Evolutionary conservation across 2,888 invertebrate genomes (phyloP), one percentile per base, ranked within the genome.

Genomic region (Kuschelorhynchus macadamiae): DNA sequence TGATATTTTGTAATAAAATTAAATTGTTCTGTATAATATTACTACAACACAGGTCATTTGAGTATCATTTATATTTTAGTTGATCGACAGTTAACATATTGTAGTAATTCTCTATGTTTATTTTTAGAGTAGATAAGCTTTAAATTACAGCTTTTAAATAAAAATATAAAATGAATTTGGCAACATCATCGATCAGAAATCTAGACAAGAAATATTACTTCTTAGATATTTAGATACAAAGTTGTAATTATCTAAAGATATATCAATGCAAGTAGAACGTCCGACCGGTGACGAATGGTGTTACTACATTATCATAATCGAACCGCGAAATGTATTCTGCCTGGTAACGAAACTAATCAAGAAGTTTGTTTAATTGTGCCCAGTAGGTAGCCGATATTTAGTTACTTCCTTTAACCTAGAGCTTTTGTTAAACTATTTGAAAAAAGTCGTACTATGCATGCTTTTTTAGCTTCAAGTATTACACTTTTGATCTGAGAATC

Each of bases 331-430:
- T 36, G 11, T 42, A 42, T 11, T 16, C n/a, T 16, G 42, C 42
- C n/a, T 17, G 42, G 42, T 42, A 42, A 42, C 42, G 42, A 42
- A 42, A 42, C 42, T 16, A 42, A 42, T 42, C 17, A 42, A 42
- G 42, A 42, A 42, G 42, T 42, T 42, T 42, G 42, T 42, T 42
- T 17, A 42, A 42, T 42, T 42, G 17, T 42, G 16, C 42, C 42
- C 42, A 42, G 42, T 42, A 42, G 42, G 42, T 42, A 42, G 42
- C 11, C 42, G 17, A 42, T 9, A 42, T 42, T 42, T 3, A 16
- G 14, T 42, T 42, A 42, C 42, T 42, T 42, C 42, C 42, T 42
- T 36, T 36, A 36, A 12, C 36, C 12, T 12, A 12, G 11, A 12
- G 36, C 36, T 36, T 36, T 36, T 36, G 36, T 36, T 11, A 36